These are phyloP conservation scores for Collichthys lucidus DNA, from an alignment of 2,113 vertebrate genomes.

Conservation along the genomic window DNA sequence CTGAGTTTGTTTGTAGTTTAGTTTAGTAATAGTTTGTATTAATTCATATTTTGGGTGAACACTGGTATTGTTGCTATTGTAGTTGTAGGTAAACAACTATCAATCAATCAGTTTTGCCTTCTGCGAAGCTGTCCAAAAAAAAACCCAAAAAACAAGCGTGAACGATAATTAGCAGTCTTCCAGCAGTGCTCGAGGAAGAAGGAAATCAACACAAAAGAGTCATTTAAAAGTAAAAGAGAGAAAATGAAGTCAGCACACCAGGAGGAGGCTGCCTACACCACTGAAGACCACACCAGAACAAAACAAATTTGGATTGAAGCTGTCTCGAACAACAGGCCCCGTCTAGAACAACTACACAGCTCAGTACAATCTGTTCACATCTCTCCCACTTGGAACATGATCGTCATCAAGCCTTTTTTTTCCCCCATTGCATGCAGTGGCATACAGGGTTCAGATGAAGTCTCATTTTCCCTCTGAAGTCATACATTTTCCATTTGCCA, in stretches of 20 bases:
- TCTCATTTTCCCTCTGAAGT: constrained; percentile 61
- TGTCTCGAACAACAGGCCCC: constrained; percentile 58
- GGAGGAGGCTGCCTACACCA: constrained; percentile 45
- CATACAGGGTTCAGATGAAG: constrained; percentile 67
- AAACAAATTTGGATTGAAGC: constrained; percentile 56
- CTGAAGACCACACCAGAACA: constrained; percentile 40
- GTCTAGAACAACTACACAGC: constrained; percentile 37
- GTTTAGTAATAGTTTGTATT: neutral
- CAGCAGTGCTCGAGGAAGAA: constrained; percentile 54
- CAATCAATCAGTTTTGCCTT: constrained; percentile 12
- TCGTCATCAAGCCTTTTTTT: constrained; percentile 45
- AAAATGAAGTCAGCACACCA: constrained; percentile 35
- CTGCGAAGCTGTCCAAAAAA: constrained; percentile 27
- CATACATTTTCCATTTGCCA: constrained; percentile 63
- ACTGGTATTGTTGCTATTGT: neutral
- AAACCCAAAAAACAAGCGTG: constrained; percentile 8
- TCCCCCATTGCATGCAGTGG: constrained; percentile 22
- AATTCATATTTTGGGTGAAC: constrained; percentile 6
- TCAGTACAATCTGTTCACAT: constrained; percentile 65
- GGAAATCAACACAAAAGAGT: constrained; percentile 53
- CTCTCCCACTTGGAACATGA: constrained; percentile 39
- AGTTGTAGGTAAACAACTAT: neutral
- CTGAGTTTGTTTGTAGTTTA: neutral
- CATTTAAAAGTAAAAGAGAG: constrained; percentile 47
- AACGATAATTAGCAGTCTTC: constrained; percentile 62